These are phyloP conservation scores for Dryobotodes eremita DNA, from an alignment of 2,888 invertebrate species.

Conservation along the genomic window DNA sequence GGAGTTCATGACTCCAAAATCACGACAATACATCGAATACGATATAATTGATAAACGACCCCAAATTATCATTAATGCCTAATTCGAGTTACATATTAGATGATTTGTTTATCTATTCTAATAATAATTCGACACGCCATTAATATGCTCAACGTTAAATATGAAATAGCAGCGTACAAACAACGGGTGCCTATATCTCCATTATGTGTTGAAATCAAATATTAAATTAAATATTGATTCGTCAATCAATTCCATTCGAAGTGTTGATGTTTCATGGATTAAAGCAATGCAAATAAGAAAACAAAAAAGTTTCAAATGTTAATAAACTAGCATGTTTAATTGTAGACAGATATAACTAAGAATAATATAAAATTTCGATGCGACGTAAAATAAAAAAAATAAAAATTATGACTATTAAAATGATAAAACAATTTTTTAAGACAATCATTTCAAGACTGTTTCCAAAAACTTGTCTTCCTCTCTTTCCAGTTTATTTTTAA, in stretches of 20 bases:
- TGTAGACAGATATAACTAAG: not conserved
- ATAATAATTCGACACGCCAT: conserved; percentile 37
- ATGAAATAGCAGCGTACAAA: conserved; percentile 4
- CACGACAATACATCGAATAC: conserved; percentile 3
- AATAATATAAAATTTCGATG: not conserved
- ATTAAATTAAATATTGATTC: conserved; percentile 48
- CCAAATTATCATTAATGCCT: conserved; percentile 27
- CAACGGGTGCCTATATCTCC: not conserved
- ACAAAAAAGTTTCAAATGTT: not conserved
- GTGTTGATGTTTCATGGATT: conserved; percentile 3
- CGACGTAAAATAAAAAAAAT: not conserved
- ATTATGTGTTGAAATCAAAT: conserved; percentile 31
- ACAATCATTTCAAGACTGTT: not conserved
- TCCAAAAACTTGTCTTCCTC: no score
- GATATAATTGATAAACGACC: conserved; percentile 26
- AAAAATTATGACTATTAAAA: not conserved
- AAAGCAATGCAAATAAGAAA: conserved; percentile 24
- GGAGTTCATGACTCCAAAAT: conserved; percentile 13
- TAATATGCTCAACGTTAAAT: conserved; percentile 20
- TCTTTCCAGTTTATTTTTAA: not conserved
- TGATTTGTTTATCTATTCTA: conserved; percentile 40
- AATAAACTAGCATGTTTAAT: not conserved
- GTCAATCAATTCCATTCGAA: conserved; percentile 35
- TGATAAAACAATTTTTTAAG: not conserved
- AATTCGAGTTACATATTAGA: conserved; percentile 37